Evolutionary conservation across 2,797 vertebrate species (phyloP).

Genomic region (Mormyrus hasselquistii): DNA sequence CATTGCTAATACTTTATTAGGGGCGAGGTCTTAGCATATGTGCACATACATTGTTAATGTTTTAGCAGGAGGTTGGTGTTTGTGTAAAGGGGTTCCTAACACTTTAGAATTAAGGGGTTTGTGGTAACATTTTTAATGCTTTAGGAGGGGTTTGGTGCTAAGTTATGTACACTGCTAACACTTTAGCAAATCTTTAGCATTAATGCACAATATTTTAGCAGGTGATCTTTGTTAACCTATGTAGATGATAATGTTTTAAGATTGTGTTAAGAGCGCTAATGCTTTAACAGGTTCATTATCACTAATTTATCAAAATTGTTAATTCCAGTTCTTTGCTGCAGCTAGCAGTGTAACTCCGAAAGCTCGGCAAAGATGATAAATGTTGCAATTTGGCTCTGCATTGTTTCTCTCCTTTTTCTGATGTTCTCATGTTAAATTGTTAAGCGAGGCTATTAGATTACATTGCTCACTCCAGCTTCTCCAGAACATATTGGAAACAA

Average conservation of each 20-base stretch:
- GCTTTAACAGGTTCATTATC: background rate
- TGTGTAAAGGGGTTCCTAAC: background rate
- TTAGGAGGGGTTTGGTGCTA: background rate
- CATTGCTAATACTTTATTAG: background rate
- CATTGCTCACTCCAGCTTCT: background rate
- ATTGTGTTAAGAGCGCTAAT: background rate
- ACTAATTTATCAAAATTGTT: background rate
- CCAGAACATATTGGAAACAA: background rate
- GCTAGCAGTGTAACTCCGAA: background rate
- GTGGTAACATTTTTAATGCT: background rate
- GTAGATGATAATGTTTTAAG: background rate
- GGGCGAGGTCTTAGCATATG: background rate
- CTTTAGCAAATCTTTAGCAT: background rate
- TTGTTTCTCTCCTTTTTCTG: background rate
- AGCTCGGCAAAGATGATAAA: background rate
- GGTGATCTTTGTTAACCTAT: background rate
- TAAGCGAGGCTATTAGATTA: background rate
- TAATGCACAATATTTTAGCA: background rate
- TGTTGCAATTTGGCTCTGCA: background rate
- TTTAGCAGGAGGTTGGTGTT: background rate
- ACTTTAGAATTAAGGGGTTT: background rate
- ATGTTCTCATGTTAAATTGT: background rate
- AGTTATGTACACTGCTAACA: background rate
- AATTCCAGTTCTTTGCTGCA: background rate
- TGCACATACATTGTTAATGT: background rate